Evolutionary conservation across 92 coral and sea anemone genomes (phyloP), one percentile per base, ranked within the genome.

Genomic region (Micromussa lordhowensis): DNA sequence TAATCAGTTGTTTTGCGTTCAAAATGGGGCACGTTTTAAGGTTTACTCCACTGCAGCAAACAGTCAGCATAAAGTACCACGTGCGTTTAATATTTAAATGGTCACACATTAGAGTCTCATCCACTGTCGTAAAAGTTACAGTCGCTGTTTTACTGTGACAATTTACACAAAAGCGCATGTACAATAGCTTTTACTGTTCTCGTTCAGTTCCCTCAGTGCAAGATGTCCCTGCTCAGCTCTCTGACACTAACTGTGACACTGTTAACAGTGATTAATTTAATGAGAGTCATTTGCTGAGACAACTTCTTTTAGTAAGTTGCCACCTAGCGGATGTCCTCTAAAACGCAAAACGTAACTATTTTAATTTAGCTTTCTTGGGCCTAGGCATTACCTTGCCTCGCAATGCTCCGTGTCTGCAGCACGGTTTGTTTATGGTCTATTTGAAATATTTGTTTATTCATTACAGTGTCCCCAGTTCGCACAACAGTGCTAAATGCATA

Each of bases 341-440:
- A 7, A 63, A 24, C 32, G 17, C 26, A 66, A 7, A 28, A 11
- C 32, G 71, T 24, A 12, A 15, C 32, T 34, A 66, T 10, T 9
- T 26, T 28, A 66, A 28, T 26, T 66, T 66, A 26, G 71, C 71
- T 66, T 66, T 26, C 71, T 66, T 66, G 14, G 18, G 31, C 32
- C n/a, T 8, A 6, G 29, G 18, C 2, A 24, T 24, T 66, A 73
- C 44, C 51, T 73, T 73, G 78, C 12, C 53, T 49, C 15, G 29
- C 53, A n/a, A 34, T 32, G 51, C 36, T 73, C 49, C 78, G 78
- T 36, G 38, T 73, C 1, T 35, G 51, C 13, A 21, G 38, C 51
- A 44, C 78, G 5, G 78, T 18, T 73, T 73, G 78, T 73, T 32
- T 73, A n/a, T n/a, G n/a, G n/a, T n/a, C n/a, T n/a, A n/a, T n/a